Conservation (phyloP, 2,888 invertebrate species). For the Eupithecia vulgata region DNA sequence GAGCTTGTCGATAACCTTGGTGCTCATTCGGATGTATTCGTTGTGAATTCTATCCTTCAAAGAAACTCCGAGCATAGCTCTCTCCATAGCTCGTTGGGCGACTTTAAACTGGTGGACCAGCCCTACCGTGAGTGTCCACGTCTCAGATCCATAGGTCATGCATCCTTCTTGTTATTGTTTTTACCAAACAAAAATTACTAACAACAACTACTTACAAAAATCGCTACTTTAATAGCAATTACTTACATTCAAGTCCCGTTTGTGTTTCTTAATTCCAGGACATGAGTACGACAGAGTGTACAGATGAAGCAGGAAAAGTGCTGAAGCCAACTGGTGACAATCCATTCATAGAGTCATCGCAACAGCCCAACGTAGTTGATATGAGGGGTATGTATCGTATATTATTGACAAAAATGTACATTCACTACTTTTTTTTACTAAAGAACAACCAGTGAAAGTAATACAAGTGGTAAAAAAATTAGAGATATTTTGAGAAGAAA, state of each 20-base stretch:
- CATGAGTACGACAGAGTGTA: slow-evolving; percentile 89
- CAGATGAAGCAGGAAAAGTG: slow-evolving; percentile 91
- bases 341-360: slow-evolving; percentile 95
- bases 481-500: background rate
- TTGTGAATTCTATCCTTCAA: too few relatives aligned
- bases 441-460: background rate
- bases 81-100: too few relatives aligned
- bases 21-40: too few relatives aligned
- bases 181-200: too few relatives aligned
- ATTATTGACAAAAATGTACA: background rate
- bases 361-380: slow-evolving; percentile 95
- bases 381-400: slow-evolving; percentile 90
- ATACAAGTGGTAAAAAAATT: background rate
- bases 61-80: too few relatives aligned
- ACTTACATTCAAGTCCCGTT: background rate
- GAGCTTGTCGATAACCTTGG: too few relatives aligned
- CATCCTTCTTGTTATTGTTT: too few relatives aligned
- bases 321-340: slow-evolving; percentile 92
- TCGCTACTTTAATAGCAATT: too few relatives aligned
- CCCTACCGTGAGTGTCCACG: too few relatives aligned
- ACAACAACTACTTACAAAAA: too few relatives aligned
- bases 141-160: too few relatives aligned
- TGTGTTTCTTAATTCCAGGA: slow-evolving; percentile 83
- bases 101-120: too few relatives aligned
- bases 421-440: background rate